Conservation (phyloP, 2,888 invertebrate species). For the Phyllotreta cruciferae region DNA sequence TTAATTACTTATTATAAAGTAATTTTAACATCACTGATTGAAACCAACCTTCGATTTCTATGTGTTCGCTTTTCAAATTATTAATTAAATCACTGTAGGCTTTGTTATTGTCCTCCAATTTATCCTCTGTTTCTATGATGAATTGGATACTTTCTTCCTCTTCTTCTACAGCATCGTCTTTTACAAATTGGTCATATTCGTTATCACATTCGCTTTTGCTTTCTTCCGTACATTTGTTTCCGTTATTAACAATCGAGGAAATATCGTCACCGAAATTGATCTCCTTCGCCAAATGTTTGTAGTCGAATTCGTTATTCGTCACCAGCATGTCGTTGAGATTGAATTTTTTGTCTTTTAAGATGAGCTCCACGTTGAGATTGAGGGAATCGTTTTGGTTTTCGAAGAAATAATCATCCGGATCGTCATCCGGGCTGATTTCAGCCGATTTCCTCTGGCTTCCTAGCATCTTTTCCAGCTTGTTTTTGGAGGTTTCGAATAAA, state of each 20-base stretch:
- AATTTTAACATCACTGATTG: too few relatives aligned
- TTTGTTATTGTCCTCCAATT: slow-evolving; percentile 5
- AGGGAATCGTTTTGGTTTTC: slow-evolving; percentile 17
- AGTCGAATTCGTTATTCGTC: slow-evolving; percentile 23
- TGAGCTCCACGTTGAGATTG: slow-evolving; percentile 45
- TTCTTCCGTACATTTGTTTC: background rate
- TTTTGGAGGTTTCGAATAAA: slow-evolving; percentile 33
- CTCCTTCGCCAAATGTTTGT: slow-evolving; percentile 43
- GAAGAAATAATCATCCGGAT: background rate
- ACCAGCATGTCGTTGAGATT: slow-evolving; percentile 47
- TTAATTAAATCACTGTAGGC: slow-evolving; percentile 3
- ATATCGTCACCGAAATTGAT: slow-evolving; percentile 48
- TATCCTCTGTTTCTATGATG: slow-evolving; percentile 6
- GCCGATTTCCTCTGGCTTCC: slow-evolving; percentile 5
- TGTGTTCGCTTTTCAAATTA: background rate
- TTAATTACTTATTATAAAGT: too few relatives aligned
- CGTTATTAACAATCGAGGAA: slow-evolving; percentile 40
- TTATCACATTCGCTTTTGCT: slow-evolving; percentile 5
- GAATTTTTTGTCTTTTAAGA: slow-evolving; percentile 43
- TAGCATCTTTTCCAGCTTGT: slow-evolving; percentile 23
- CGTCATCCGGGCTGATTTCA: slow-evolving; percentile 8
- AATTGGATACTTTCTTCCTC: slow-evolving; percentile 9
- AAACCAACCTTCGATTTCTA: slow-evolving; percentile 7
- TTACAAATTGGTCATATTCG: slow-evolving; percentile 17
- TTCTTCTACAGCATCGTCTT: slow-evolving; percentile 13